Base-by-base conservation (phyloP, 92 coral and sea anemone species). In the Galaxea fascicularis region DNA sequence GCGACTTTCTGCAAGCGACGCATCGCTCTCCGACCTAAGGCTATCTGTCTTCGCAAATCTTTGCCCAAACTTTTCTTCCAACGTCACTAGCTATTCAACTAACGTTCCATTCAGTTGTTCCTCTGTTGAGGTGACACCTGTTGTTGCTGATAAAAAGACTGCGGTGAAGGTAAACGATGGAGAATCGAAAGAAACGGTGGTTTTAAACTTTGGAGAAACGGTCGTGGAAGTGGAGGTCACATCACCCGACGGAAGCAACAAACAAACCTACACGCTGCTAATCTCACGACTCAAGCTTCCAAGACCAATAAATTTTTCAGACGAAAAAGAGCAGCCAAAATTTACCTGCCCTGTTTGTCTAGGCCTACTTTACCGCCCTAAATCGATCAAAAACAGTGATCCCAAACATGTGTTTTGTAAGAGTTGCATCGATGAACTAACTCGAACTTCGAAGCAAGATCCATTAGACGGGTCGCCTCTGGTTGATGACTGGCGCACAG, bases 361-460 rank as follows among this genome's bases (percentile, higher is more conserved):
- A 22, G 95, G 94, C 15, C 65, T 91, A 52, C 82, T 93, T 26
- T 86, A 95, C 68, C 89, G 98, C 16, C 98, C 99, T 0, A 96
- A 95, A 66, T 94, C 99, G 21, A 91, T 95, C 65, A 75, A 87
- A 10, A 85, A 73, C 24, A 93, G 91, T 59, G 72, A 82, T n/a
- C 84, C 96, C 2, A 95, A 93, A 62, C 98, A 93, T 79, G 88
- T 96, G 21, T 96, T 90, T 69, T 96, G 99, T 79, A 96, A 92
- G 83, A 62, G 93, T 15, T 96, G 99, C 53, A 91, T 96, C 47
- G 92, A 94, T 82, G 98, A 96, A 72, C 78, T 93, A 18, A 94
- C 99, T 1, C 95, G 98, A 35, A 96, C 99, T 14, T 94, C 98
- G 59, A 96, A 96, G 73, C 93, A 78, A 14, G 93, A 96, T 85